A percentile compares a stretch with the other conserved stretches of the same genome.
phyloP scores from a whole-genome alignment of 1,140 invertebrate genomes.

The Drosophila serrata region DNA sequence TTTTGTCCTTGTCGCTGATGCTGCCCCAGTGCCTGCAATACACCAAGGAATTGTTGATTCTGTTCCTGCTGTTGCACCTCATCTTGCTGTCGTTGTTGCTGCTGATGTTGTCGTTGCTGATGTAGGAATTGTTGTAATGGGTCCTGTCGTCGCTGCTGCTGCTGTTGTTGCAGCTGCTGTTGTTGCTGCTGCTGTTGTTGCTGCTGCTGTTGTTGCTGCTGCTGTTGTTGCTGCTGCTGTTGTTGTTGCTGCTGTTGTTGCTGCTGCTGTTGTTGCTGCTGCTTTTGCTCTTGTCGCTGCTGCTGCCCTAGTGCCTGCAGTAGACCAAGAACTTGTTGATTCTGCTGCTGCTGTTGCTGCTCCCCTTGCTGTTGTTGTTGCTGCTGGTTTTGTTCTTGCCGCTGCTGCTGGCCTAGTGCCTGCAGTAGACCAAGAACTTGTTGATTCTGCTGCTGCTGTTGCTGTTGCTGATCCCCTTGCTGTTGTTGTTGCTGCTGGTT shows the following conservation, averaged over 20 bases:
- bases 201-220: too few species aligned
- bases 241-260: neutral
- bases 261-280: neutral
- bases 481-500: neutral
- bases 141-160: neutral
- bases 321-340: too few species aligned
- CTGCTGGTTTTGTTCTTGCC: neutral
- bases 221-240: neutral
- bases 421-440: too few species aligned
- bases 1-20: neutral
- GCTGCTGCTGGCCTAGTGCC: too few species aligned
- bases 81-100: neutral
- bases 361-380: too few species aligned
- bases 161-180: neutral
- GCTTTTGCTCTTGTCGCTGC: neutral
- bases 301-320: neutral
- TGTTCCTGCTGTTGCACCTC: too few species aligned
- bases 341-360: too few species aligned
- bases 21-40: neutral
- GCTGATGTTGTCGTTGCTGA: neutral
- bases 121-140: too few species aligned
- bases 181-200: neutral
- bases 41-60: too few species aligned
- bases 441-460: neutral
- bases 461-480: neutral